Base-by-base conservation (phyloP, 1,140 invertebrate species). In the Brachionus rubens region DNA sequence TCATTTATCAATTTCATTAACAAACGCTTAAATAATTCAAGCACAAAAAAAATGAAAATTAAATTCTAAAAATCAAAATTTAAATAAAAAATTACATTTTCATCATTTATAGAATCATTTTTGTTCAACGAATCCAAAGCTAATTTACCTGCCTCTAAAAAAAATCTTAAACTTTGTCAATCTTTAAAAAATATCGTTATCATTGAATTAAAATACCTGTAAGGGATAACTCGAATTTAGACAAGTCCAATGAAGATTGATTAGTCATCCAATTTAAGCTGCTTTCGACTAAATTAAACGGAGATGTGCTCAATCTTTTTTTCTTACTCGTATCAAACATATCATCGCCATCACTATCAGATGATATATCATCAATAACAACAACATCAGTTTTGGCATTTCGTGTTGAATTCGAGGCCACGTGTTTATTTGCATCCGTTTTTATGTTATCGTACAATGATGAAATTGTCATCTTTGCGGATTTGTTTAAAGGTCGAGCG, bases 261-360 rank as follows among this genome's bases (percentile, higher is more conserved):
- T 54, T 72, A 5, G 30, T 48, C 28, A 72, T 72, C 68, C 68
- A 72, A 41, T 72, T 41, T 40, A 72, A 50, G 50, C 19, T 24
- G 28, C 26, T 36, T 26, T 72, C 68, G 21, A 72, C 33, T 26
- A 50, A 48, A 54, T 72, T 72, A 5, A 68, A 16, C 2, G 68
- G 46, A 1, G 68, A 72, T 10, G 30, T 36, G 46, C 68, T 72
- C 47, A 72, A 26, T 50, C 47, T 48, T 36, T 48, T 72, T 26
- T 72, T 72, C 30, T 72, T 72, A 65, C 43, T 24, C 41, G n/a
- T 12, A 43, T 65, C 59, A 3, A 3, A 3, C 3, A 36, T 5
- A 36, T 24, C 4, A 19, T 43, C 19, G 24, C 7, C 21, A 5
- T 65, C 59, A 43, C 24, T n/a, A 43, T 41, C 40, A 16, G 59